Base-by-base conservation (phyloP, 2,888 invertebrate genomes). In the Drepanosiphum platanoidis region DNA sequence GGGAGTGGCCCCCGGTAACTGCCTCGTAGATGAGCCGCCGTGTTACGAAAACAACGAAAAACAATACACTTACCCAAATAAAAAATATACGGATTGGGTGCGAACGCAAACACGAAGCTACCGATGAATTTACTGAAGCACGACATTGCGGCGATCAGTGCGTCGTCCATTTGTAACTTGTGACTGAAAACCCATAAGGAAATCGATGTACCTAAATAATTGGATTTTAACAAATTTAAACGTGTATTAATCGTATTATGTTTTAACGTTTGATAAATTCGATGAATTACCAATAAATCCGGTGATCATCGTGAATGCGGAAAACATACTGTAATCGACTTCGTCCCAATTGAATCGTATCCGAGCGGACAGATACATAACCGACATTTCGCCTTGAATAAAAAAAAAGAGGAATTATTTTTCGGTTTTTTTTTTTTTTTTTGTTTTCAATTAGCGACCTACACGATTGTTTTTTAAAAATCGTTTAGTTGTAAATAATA, bases 251-350 rank as follows among this genome's bases (percentile, higher is more conserved):
- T n/a, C n/a, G n/a, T n/a, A n/a, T n/a, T n/a, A n/a, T n/a, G n/a
- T n/a, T n/a, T n/a, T n/a, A n/a, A n/a, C n/a, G n/a, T n/a, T n/a
- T n/a, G 18, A 9, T 52, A n/a, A n/a, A n/a, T n/a, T n/a, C n/a
- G n/a, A n/a, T n/a, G n/a, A n/a, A n/a, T 52, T n/a, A 95, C 95
- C 95, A 87, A 95, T 92, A 89, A 95, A 91, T 89, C 94, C 95
- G 86, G 95, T 95, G 87, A 95, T 92, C 94, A 95, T 95, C 87
- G 93, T 93, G 89, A 95, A 96, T 7, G 95, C 95, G 30, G 95
- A 95, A 89, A 94, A 96, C 90, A 96, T 93, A 89, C 95, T 95
- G 90, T 93, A 96, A 89, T 95, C 94, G 42, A 95, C 94, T 90
- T 95, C 96, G 88, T 95, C 94, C 96, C 96, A 96, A 89, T 95